phyloP scores from a whole-genome alignment of 2,113 vertebrate genomes.

The Hymenochirus boettgeri region DNA sequence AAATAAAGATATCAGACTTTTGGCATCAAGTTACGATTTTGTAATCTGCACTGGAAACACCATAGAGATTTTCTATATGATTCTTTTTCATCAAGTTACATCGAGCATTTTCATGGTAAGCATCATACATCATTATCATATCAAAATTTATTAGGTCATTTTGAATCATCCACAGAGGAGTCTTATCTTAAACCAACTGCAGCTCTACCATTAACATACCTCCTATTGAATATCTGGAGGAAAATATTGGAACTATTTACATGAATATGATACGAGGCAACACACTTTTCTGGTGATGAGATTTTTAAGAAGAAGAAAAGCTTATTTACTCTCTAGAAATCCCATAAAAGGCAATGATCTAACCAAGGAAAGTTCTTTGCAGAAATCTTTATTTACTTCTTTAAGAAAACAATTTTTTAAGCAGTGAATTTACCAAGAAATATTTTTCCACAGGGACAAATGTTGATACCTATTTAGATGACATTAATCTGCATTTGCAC shows the following conservation, averaged over 20 bases:
- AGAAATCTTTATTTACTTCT: conserved; percentile 38
- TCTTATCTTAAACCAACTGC: conserved; percentile 45
- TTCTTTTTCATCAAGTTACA: conserved; percentile 44
- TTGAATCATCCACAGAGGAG: conserved; percentile 40
- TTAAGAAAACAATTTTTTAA: conserved; percentile 9
- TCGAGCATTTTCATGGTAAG: conserved; percentile 36
- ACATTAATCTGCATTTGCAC: too few species aligned
- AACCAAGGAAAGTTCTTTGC: conserved; percentile 11
- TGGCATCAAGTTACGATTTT: conserved; percentile 20
- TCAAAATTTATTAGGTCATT: conserved; percentile 32
- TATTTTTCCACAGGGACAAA: neutral
- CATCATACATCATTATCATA: conserved; percentile 25
- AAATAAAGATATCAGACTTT: conserved; percentile 40
- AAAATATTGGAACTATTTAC: conserved; percentile 18
- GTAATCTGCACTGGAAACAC: neutral
- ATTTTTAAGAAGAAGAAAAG: conserved; percentile 37
- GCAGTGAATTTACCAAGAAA: neutral
- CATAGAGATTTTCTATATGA: conserved; percentile 23
- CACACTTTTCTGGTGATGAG: conserved; percentile 4
- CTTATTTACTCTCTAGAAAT: conserved; percentile 38
- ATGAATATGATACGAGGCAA: conserved; percentile 24
- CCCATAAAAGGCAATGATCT: conserved; percentile 30
- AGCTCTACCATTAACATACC: conserved; percentile 29
- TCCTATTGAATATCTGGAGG: conserved; percentile 7
- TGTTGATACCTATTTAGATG: neutral